Evolutionary conservation across 2,888 invertebrate species (phyloP).

Genomic region (Cyaniris semiargus): DNA sequence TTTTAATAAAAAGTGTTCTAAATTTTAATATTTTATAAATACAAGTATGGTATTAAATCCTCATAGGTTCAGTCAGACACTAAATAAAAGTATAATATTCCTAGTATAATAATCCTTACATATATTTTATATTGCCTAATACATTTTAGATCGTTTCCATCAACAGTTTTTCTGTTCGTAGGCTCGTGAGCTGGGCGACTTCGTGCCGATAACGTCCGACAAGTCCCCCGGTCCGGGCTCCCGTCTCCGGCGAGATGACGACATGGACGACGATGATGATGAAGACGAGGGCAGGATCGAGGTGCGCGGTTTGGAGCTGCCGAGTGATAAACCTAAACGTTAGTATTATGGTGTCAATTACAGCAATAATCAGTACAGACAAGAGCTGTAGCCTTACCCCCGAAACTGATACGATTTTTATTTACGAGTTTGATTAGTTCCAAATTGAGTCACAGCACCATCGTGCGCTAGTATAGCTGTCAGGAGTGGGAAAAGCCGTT

Average conservation of each 20-base stretch:
- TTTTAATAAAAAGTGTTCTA: too few relatives aligned
- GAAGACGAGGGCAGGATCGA: slow-evolving; percentile 90
- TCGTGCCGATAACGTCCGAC: slow-evolving; percentile 67
- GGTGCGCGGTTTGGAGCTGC: slow-evolving; percentile 87
- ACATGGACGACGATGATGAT: slow-evolving; percentile 91
- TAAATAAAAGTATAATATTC: too few relatives aligned
- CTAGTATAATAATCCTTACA: too few relatives aligned
- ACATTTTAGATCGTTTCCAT: background rate
- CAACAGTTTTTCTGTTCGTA: slow-evolving; percentile 44
- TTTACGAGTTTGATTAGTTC: too few relatives aligned
- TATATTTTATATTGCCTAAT: slow-evolving; percentile 33
- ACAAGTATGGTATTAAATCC: too few relatives aligned
- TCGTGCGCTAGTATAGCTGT: too few relatives aligned
- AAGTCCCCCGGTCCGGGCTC: slow-evolving; percentile 62
- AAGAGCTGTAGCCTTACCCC: too few relatives aligned
- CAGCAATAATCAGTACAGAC: too few relatives aligned
- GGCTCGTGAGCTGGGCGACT: slow-evolving; percentile 79
- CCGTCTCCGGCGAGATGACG: slow-evolving; percentile 89
- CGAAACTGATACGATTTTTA: too few relatives aligned
- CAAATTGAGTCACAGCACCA: too few relatives aligned
- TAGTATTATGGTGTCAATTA: slow-evolving; percentile 55
- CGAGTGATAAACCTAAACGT: slow-evolving; percentile 81
- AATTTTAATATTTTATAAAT: too few relatives aligned
- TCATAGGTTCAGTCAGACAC: background rate
- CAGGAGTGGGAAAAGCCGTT: too few relatives aligned